Percentiles rank a stretch among this genome's conserved stretches.
phyloP scores from a whole-genome alignment of 1,140 invertebrate genomes.

The Harpegnathos saltator region DNA sequence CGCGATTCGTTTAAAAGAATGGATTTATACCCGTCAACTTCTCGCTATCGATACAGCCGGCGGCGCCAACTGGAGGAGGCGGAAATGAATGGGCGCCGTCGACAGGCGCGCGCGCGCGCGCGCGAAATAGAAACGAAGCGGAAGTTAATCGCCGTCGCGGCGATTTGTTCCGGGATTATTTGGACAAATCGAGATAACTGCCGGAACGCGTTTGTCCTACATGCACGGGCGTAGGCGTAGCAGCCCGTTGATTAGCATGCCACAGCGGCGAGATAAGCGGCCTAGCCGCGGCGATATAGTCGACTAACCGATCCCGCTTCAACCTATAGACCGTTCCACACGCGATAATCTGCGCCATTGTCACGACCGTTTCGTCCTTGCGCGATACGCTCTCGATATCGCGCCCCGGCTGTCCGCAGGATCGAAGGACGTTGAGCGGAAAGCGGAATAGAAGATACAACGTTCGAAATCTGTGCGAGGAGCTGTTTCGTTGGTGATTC shows the following conservation, averaged over 20 bases:
- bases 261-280: slow-evolving; percentile 77
- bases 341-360: slow-evolving; percentile 68
- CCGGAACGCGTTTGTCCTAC: slow-evolving; percentile 62
- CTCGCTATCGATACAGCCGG: slow-evolving; percentile 12
- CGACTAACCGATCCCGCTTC: slow-evolving; percentile 57
- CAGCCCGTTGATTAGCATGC: slow-evolving; percentile 78
- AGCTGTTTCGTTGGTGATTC: not conserved
- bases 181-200: slow-evolving; percentile 78
- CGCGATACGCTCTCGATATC: slow-evolving; percentile 10
- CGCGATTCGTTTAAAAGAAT: slow-evolving; percentile 30
- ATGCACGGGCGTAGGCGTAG: slow-evolving; percentile 66
- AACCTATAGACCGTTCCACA: slow-evolving; percentile 70
- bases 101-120: slow-evolving; percentile 34
- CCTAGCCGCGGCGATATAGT: slow-evolving; percentile 77
- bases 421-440: not conserved
- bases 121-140: slow-evolving; percentile 67
- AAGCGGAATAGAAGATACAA: no score
- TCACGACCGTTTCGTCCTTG: slow-evolving; percentile 26
- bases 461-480: not conserved
- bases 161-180: slow-evolving; percentile 77
- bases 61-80: slow-evolving; percentile 21
- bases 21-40: slow-evolving; percentile 34
- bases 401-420: not conserved
- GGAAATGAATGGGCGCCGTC: slow-evolving; percentile 41
- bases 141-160: slow-evolving; percentile 55